Evolutionary conservation across 2,888 invertebrate species (phyloP).

Genomic region (Hirtodrosophila histrioides): DNA sequence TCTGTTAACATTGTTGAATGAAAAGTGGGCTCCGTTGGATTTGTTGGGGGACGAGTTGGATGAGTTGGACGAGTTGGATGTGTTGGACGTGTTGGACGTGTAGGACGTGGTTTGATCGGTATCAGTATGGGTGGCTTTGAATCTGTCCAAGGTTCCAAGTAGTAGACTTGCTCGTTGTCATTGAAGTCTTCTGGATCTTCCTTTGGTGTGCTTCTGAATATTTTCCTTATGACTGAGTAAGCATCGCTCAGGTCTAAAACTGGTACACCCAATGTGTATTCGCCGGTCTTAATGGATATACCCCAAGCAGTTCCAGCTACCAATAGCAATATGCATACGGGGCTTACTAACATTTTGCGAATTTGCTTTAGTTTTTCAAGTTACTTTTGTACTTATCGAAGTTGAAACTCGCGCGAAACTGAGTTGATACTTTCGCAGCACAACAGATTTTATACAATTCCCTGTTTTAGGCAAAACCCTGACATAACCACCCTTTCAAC

Average conservation of each 20-base stretch:
- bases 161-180: background rate
- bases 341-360: slow-evolving; percentile 2
- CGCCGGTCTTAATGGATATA: background rate
- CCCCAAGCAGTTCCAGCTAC: background rate
- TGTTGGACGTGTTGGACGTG: no score
- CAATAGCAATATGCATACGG: slow-evolving; percentile 1
- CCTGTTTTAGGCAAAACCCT: background rate
- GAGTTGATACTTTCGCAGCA: background rate
- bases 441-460: slow-evolving; percentile 5
- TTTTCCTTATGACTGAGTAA: background rate
- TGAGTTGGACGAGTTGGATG: background rate
- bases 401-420: no score
- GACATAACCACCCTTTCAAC: background rate
- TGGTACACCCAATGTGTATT: slow-evolving; percentile 4
- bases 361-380: background rate
- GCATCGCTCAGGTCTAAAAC: slow-evolving; percentile 9
- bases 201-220: background rate
- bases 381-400: no score
- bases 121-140: no score
- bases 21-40: background rate
- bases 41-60: background rate
- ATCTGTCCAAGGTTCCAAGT: background rate
- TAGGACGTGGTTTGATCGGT: no score
- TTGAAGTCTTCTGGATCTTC: background rate
- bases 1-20: no score